These are phyloP conservation scores for Drosophila leonis DNA, from an alignment of 2,888 invertebrate genomes.

Conservation along the genomic window DNA sequence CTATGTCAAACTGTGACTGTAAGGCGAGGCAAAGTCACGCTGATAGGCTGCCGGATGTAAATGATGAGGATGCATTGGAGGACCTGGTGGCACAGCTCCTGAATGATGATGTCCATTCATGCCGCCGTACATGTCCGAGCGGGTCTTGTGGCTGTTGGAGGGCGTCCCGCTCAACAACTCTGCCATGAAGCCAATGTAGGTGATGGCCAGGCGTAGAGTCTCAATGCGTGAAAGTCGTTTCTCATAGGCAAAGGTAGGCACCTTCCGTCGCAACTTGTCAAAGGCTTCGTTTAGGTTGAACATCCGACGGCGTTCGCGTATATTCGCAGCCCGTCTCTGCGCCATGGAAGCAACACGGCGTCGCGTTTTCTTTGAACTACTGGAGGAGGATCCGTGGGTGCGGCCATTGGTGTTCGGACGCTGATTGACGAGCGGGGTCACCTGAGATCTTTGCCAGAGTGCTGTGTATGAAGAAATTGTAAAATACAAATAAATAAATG, in stretches of 20 bases:
- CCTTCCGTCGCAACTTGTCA: slow-evolving; percentile 95
- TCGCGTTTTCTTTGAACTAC: slow-evolving; percentile 90
- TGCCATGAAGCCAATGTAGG: slow-evolving; percentile 98
- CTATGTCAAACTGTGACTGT: slow-evolving; percentile 82
- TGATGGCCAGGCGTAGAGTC: slow-evolving; percentile 96
- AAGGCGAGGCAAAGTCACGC: slow-evolving; percentile 85
- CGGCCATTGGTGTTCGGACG: slow-evolving; percentile 74
- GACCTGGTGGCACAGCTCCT: slow-evolving; percentile 30
- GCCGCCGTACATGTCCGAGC: slow-evolving; percentile 83
- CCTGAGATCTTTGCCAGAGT: slow-evolving; percentile 87
- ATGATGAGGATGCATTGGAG: slow-evolving; percentile 82
- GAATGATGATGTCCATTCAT: slow-evolving; percentile 84
- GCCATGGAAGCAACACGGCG: slow-evolving; percentile 95
- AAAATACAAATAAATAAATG: background rate
- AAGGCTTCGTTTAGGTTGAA: slow-evolving; percentile 98
- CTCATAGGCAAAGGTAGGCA: slow-evolving; percentile 98
- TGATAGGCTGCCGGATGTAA: slow-evolving; percentile 84
- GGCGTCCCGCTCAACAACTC: slow-evolving; percentile 92
- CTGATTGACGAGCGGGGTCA: slow-evolving; percentile 86
- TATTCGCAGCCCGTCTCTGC: slow-evolving; percentile 96
- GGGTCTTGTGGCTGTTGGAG: slow-evolving; percentile 83
- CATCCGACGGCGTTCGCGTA: slow-evolving; percentile 96
- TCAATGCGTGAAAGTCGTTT: slow-evolving; percentile 97
- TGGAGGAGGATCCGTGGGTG: slow-evolving; percentile 72
- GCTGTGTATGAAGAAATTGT: slow-evolving; percentile 67